phyloP scores from a whole-genome alignment of 2,888 invertebrate species.

The Rotaria sp. region DNA sequence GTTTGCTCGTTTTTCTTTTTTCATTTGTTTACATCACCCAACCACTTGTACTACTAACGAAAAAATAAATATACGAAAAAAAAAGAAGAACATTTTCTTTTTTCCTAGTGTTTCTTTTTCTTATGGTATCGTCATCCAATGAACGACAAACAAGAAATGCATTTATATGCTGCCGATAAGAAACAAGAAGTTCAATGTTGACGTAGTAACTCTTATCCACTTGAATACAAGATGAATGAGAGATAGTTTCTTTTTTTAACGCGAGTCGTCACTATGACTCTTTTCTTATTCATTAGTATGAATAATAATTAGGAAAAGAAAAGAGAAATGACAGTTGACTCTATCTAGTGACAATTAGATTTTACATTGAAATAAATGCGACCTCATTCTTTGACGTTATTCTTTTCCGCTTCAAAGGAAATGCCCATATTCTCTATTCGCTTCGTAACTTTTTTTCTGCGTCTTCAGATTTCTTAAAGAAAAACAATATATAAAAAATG shows the following conservation, averaged over 20 bases:
- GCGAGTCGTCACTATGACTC: neutral
- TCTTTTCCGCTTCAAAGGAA: neutral
- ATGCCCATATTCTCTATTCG: neutral
- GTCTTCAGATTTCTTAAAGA: neutral
- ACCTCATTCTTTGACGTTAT: neutral
- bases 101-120: neutral
- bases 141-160: neutral
- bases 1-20: neutral
- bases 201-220: neutral
- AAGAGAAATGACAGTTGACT: neutral
- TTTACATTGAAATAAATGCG: neutral
- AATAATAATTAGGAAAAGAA: neutral
- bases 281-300: neutral
- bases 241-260: neutral
- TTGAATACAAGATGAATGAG: neutral
- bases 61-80: conserved; percentile 5
- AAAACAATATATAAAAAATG: neutral
- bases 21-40: conserved; percentile 3
- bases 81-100: neutral
- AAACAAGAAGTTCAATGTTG: neutral
- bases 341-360: neutral
- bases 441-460: neutral
- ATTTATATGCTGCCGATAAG: neutral
- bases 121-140: neutral
- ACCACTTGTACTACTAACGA: conserved; percentile 13